These are phyloP conservation scores for Chaetophractus vellerosus DNA, from an alignment of 2,797 vertebrate genomes.

Conservation along the genomic window DNA sequence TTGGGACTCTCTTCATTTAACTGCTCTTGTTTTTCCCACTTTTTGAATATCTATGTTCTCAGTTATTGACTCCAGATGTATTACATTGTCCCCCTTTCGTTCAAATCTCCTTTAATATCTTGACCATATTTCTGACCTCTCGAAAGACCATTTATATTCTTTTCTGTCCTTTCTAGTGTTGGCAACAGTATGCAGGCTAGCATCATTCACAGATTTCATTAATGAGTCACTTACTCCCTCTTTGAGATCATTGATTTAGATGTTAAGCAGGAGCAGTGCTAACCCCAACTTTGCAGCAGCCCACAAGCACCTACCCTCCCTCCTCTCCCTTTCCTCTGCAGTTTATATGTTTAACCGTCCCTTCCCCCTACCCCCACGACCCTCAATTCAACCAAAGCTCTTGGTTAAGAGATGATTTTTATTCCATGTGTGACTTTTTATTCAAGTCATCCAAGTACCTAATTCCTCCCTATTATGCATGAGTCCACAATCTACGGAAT, in stretches of 20 bases:
- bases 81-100: constrained; percentile 7
- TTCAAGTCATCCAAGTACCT: background rate
- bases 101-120: constrained; percentile 65
- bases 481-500: background rate
- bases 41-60: constrained; percentile 54
- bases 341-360: background rate
- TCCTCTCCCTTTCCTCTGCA: background rate
- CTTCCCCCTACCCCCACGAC: background rate
- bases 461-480: background rate
- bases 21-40: background rate
- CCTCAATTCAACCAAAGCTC: background rate
- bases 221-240: background rate
- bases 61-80: constrained; percentile 58
- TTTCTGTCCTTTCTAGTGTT: background rate
- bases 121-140: constrained; percentile 40
- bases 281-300: background rate
- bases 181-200: background rate
- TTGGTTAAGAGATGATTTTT: background rate
- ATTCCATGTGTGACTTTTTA: background rate
- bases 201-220: background rate
- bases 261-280: background rate
- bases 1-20: background rate
- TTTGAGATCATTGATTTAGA: background rate
- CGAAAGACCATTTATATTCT: background rate
- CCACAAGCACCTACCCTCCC: background rate